Conservation (phyloP, 2,113 vertebrate genomes). For the Coregonus clupeaformis region DNA sequence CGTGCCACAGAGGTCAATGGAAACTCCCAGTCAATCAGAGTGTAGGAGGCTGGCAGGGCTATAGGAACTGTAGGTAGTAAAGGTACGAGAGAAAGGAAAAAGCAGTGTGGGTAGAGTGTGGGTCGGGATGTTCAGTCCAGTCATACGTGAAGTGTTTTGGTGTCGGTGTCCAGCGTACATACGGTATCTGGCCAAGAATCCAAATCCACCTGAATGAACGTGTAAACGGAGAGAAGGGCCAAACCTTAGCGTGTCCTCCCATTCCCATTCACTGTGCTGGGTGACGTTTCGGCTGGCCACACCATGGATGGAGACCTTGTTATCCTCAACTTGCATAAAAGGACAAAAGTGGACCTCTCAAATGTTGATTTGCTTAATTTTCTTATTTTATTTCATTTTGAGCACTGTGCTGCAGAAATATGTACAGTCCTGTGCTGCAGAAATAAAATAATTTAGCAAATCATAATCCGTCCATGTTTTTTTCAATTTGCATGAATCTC, state of each 20-base stretch:
- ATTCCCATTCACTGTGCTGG: not conserved
- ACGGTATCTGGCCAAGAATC: slow-evolving; percentile 6
- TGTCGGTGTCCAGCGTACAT: slow-evolving; percentile 10
- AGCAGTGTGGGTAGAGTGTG: not conserved
- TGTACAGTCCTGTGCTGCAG: too few species aligned
- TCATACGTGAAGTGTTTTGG: slow-evolving; percentile 44
- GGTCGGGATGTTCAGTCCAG: slow-evolving; percentile 32
- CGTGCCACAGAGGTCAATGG: not conserved
- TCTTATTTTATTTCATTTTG: too few species aligned
- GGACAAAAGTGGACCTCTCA: too few species aligned
- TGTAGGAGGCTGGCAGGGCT: slow-evolving; percentile 1
- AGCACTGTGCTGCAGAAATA: too few species aligned
- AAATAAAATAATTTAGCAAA: too few species aligned
- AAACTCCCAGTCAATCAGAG: not conserved
- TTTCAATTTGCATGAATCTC: too few species aligned
- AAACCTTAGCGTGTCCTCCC: slow-evolving; percentile 17
- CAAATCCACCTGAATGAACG: slow-evolving; percentile 28
- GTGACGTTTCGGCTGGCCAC: slow-evolving; percentile 1
- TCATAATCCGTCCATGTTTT: too few species aligned
- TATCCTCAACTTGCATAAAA: too few species aligned
- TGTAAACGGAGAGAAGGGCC: slow-evolving; percentile 27
- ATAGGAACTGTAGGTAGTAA: not conserved
- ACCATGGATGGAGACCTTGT: slow-evolving; percentile 1
- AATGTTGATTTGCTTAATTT: too few species aligned
- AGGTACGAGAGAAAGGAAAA: not conserved